These are phyloP conservation scores for Clupea harengus DNA, from an alignment of 2,113 vertebrate genomes.

Conservation along the genomic window DNA sequence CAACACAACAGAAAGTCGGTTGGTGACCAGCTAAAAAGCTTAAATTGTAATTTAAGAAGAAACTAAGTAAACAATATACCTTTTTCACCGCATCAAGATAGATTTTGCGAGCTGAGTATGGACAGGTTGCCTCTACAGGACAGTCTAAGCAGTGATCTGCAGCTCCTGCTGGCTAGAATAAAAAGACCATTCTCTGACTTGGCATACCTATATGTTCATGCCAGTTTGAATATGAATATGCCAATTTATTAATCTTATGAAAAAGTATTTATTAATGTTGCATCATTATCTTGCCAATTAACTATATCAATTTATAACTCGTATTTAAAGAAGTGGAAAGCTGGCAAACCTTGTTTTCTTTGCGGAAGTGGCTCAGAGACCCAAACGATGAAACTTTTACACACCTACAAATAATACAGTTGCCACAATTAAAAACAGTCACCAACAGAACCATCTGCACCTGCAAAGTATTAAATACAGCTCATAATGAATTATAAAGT, in stretches of 20 bases:
- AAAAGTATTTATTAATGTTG: too few relatives aligned
- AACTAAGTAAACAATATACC: constrained; percentile 46
- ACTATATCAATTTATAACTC: not conserved
- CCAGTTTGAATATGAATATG: too few relatives aligned
- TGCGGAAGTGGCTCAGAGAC: constrained; percentile 75
- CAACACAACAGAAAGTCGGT: not conserved
- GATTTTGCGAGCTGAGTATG: constrained; percentile 78
- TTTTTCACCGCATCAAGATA: constrained; percentile 73
- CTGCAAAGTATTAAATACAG: not conserved
- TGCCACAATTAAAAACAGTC: not conserved
- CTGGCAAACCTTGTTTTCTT: constrained; percentile 71
- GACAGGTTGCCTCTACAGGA: constrained; percentile 68
- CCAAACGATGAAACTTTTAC: constrained; percentile 82
- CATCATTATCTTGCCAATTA: too few relatives aligned
- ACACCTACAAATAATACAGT: constrained; percentile 65
- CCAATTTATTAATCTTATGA: too few relatives aligned
- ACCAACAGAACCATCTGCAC: not conserved
- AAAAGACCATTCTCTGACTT: not conserved
- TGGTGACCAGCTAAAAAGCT: not conserved
- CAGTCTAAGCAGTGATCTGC: constrained; percentile 74
- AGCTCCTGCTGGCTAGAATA: constrained; percentile 71
- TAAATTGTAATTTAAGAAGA: not conserved
- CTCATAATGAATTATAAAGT: not conserved
- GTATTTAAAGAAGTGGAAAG: not conserved
- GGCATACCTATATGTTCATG: not conserved